Percentiles rank a stretch among this genome's conserved stretches.
Evolutionary conservation across 1,140 invertebrate species (phyloP).

Genomic region (Ostrea denselamellosa): DNA sequence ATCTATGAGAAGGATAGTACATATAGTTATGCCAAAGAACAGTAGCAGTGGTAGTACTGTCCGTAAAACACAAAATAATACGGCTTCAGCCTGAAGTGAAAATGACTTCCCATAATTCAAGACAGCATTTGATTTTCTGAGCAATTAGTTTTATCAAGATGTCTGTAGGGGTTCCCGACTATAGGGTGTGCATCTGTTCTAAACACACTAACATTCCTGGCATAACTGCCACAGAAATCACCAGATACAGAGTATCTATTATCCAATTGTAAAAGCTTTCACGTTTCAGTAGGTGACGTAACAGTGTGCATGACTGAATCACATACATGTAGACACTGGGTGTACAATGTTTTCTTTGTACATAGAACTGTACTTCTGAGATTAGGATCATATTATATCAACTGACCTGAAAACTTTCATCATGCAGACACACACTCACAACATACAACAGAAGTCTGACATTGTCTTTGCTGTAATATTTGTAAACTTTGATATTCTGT

Average conservation of each 20-base stretch:
- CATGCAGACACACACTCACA: neutral
- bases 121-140: constrained; percentile 37
- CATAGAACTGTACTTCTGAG: neutral
- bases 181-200: constrained; percentile 25
- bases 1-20: neutral
- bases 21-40: neutral
- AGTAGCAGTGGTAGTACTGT: neutral
- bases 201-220: constrained; percentile 3
- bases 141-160: constrained; percentile 38
- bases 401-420: neutral
- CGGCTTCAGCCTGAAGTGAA: neutral
- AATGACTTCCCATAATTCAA: constrained; percentile 38
- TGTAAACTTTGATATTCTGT: neutral
- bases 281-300: neutral
- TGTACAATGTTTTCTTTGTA: constrained; percentile 29
- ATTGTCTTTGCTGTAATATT: neutral
- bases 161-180: constrained; percentile 12
- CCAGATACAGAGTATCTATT: constrained; percentile 14
- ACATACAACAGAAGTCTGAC: neutral
- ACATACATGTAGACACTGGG: neutral
- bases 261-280: constrained; percentile 26
- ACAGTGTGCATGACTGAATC: neutral
- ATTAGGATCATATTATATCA: neutral
- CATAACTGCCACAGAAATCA: constrained; percentile 3
- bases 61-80: neutral